These are phyloP conservation scores for Gymnothorax javanicus DNA, from an alignment of 2,797 vertebrate species.

Conservation along the genomic window DNA sequence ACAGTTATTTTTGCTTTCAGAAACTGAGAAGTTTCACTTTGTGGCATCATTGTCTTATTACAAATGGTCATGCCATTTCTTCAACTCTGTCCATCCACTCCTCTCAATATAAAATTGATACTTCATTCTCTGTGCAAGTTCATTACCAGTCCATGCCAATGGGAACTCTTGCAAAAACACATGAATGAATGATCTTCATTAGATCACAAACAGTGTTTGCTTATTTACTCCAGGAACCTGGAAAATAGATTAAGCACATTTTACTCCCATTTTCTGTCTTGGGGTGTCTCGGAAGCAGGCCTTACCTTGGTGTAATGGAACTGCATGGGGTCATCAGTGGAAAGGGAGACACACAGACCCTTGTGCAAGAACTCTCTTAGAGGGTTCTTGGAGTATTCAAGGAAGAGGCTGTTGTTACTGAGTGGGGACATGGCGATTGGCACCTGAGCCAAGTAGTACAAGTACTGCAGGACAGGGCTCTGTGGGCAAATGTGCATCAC, in stretches of 20 bases:
- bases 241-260: background rate
- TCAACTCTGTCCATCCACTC: background rate
- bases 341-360: slow-evolving; percentile 93
- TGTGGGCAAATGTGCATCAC: slow-evolving; percentile 47
- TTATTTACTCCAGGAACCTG: background rate
- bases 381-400: slow-evolving; percentile 97
- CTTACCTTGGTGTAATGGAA: slow-evolving; percentile 98
- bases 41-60: background rate
- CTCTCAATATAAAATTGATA: background rate
- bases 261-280: too few relatives aligned
- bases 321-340: slow-evolving; percentile 94
- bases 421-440: slow-evolving; percentile 98
- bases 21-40: background rate
- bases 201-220: background rate
- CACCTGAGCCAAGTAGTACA: slow-evolving; percentile 96
- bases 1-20: background rate
- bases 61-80: background rate
- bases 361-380: slow-evolving; percentile 94
- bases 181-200: background rate
- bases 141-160: background rate
- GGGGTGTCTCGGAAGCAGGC: background rate
- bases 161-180: background rate
- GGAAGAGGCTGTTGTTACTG: slow-evolving; percentile 97
- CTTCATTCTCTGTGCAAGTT: background rate
- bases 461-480: slow-evolving; percentile 95